Conservation (phyloP, 2,797 vertebrate species). For the Thamnophis elegans region DNA sequence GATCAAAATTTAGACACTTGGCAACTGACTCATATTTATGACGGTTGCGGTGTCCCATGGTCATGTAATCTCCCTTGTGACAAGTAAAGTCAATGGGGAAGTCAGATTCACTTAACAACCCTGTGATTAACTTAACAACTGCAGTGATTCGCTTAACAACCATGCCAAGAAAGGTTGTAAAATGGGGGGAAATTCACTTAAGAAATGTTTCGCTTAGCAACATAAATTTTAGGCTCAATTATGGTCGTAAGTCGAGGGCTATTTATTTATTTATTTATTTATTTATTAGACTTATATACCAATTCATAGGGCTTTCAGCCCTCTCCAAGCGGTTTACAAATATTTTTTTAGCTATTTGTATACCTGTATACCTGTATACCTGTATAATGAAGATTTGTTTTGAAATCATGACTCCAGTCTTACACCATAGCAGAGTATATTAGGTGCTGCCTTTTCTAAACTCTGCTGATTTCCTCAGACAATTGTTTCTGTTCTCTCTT, state of each 20-base stretch:
- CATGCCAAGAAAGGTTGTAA: background rate
- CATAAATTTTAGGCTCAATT: background rate
- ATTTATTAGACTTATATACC: too few relatives aligned
- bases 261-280: too few relatives aligned
- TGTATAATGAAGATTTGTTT: background rate
- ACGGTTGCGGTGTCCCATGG: background rate
- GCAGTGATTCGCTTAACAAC: background rate
- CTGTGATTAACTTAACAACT: background rate
- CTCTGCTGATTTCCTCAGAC: background rate
- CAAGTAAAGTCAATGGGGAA: background rate
- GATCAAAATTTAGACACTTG: background rate
- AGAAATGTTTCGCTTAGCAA: background rate
- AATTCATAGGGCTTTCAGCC: too few relatives aligned
- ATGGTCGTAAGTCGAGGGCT: background rate
- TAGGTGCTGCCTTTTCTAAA: background rate
- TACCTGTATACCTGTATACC: too few relatives aligned
- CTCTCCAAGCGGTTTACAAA: too few relatives aligned
- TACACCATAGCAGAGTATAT: background rate
- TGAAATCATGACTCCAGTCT: background rate
- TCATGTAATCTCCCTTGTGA: background rate
- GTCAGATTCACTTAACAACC: background rate
- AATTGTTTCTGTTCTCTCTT: background rate
- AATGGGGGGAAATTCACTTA: background rate
- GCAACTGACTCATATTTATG: background rate
- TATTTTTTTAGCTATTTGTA: too few relatives aligned